phyloP scores from a whole-genome alignment of 2,113 vertebrate species.

The Rhea americana region DNA sequence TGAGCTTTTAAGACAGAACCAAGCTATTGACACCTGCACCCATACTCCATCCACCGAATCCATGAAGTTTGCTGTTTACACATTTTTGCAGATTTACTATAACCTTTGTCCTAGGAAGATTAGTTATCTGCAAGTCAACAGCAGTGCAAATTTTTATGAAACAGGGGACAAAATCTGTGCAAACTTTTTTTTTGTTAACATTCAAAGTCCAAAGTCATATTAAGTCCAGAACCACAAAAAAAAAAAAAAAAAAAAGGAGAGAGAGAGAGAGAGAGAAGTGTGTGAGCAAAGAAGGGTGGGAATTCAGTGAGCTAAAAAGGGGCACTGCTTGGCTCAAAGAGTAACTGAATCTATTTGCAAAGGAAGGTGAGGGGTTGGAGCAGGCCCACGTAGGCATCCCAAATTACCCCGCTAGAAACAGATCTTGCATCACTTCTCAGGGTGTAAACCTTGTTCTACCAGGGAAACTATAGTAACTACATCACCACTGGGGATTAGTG shows the following conservation, averaged over 20 bases:
- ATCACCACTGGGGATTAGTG: slow-evolving; percentile 48
- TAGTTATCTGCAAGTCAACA: slow-evolving; percentile 5
- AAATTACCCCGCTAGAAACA: not conserved
- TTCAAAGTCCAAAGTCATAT: not conserved
- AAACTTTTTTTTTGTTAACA: not conserved
- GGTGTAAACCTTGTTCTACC: slow-evolving; percentile 20
- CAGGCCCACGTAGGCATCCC: not conserved
- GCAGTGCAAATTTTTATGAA: not conserved
- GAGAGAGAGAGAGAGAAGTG: rapidly evolving
- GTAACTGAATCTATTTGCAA: not conserved
- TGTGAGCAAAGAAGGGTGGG: not conserved
- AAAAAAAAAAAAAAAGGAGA: not conserved
- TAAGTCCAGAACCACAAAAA: not conserved
- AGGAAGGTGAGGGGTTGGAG: not conserved
- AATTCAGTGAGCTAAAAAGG: slow-evolving; percentile 6
- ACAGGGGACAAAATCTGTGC: not conserved
- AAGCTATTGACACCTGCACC: not conserved
- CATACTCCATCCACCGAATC: not conserved
- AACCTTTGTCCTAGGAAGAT: slow-evolving; percentile 10
- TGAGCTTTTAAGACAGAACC: not conserved
- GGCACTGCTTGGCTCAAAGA: slow-evolving; percentile 39
- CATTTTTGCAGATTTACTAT: not conserved
- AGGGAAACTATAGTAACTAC: slow-evolving; percentile 65
- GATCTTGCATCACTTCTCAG: not conserved
- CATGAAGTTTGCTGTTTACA: not conserved